Conservation (phyloP, 2,113 vertebrate genomes). For the Pelmatolapia mariae region DNA sequence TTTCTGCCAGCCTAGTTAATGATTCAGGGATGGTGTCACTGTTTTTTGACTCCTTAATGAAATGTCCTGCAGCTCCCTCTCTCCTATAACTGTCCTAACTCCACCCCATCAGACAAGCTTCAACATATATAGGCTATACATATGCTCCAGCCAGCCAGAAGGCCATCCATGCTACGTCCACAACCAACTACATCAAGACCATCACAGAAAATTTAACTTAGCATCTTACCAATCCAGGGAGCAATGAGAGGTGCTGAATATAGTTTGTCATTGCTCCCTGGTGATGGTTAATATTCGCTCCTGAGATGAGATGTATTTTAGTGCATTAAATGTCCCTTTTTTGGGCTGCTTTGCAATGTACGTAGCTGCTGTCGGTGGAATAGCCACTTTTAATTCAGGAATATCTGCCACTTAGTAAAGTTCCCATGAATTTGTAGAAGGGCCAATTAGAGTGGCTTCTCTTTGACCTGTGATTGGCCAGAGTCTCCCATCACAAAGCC, state of each 20-base stretch:
- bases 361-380: background rate
- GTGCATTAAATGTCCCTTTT: background rate
- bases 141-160: background rate
- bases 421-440: background rate
- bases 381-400: fast-evolving
- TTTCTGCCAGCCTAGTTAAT: background rate
- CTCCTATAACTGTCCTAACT: background rate
- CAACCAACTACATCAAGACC: background rate
- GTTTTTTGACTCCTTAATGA: background rate
- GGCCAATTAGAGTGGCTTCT: background rate
- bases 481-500: background rate
- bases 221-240: background rate
- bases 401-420: background rate
- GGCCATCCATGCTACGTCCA: background rate
- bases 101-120: background rate
- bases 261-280: background rate
- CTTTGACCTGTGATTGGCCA: background rate
- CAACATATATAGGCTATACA: background rate
- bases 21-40: background rate
- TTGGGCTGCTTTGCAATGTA: background rate
- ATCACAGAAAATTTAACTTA: background rate
- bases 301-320: background rate
- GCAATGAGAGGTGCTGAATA: background rate
- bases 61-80: background rate
- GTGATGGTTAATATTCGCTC: fast-evolving